Base-by-base conservation (phyloP, 2,113 vertebrate species). In the Eulacestoma nigropectus region DNA sequence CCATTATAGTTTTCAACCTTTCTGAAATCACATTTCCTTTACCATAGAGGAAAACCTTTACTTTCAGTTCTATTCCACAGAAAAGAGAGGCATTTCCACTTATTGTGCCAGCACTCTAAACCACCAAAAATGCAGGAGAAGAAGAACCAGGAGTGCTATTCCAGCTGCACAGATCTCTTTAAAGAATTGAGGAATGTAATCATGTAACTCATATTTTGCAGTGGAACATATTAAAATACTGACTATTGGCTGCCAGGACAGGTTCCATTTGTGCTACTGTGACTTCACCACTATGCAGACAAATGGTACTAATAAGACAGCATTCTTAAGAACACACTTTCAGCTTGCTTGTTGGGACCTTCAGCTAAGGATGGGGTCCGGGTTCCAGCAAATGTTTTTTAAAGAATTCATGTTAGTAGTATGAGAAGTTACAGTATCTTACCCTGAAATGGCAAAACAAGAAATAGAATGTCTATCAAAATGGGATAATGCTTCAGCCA, bases 321-420 rank as follows among this genome's bases (percentile, higher is more conserved):
- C 9, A 8, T 10, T 49, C 9, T 52, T 23, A 41, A 49, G n/a
- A 84, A n/a, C 6, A 65, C 7, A 30, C 6, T 22, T 65, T 12
- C 0, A 2, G 52, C 27, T 10, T 49, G 16, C 8, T 74, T 39
- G 1, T n/a, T 59, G 16, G 8, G 22, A 27, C 5, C 1, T 15
- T 25, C 16, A 64, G 17, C 29, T 89, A 41, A 65, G 15, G 18
- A 42, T 37, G 16, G 77, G 8, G 7, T 15, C 14, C 32, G 10
- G 3, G 23, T 57, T 69, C 26, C 41, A 73, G 22, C 42, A 41
- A 41, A 41, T 41, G 41, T 11, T 74, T 89, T 74, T 33, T 78
- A 32, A 81, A 55, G 8, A 27, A 50, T 55, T 87, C 9, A 9
- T 3, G 1, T 33, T 57, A 84, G 16, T 5, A 86, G 8, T 41